A percentile compares a stretch with the other conserved stretches of the same genome.
Conservation (phyloP, 2,888 invertebrate species). For the Agrilus biguttatus region DNA sequence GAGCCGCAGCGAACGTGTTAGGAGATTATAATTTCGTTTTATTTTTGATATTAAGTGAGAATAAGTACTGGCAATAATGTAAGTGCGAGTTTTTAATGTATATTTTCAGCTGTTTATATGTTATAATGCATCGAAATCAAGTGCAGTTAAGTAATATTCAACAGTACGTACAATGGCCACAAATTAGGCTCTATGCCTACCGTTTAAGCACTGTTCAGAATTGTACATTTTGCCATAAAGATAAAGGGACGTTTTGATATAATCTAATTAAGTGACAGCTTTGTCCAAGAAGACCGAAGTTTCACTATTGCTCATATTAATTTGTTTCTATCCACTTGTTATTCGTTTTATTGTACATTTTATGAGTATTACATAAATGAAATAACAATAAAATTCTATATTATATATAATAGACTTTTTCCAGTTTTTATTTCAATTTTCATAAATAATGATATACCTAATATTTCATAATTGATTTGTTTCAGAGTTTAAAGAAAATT, state of each 20-base stretch:
- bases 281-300: conserved; percentile 29
- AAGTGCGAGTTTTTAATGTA: conserved; percentile 26
- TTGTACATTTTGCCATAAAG: conserved; percentile 32
- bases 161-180: conserved; percentile 2
- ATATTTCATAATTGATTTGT: no score
- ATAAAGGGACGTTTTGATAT: conserved; percentile 22
- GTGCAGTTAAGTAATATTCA: conserved; percentile 26
- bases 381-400: conserved; percentile 35
- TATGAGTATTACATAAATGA: conserved; percentile 33
- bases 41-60: conserved; percentile 32
- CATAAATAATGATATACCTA: no score
- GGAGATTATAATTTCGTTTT: conserved; percentile 22
- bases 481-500: no score
- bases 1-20: conserved; percentile 1
- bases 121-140: conserved; percentile 29
- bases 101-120: conserved; percentile 20
- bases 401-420: conserved; percentile 25
- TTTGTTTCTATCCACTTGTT: conserved; percentile 34
- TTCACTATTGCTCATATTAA: conserved; percentile 34
- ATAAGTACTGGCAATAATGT: conserved; percentile 31
- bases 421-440: conserved; percentile 9
- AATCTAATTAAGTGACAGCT: conserved; percentile 19
- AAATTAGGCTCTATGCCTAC: conserved; percentile 2
- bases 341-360: conserved; percentile 35
- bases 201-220: conserved; percentile 20